Percentiles rank a stretch among this genome's conserved stretches.
Evolutionary conservation across 2,888 invertebrate species (phyloP).

Genomic region (Palloptera scutellata): DNA sequence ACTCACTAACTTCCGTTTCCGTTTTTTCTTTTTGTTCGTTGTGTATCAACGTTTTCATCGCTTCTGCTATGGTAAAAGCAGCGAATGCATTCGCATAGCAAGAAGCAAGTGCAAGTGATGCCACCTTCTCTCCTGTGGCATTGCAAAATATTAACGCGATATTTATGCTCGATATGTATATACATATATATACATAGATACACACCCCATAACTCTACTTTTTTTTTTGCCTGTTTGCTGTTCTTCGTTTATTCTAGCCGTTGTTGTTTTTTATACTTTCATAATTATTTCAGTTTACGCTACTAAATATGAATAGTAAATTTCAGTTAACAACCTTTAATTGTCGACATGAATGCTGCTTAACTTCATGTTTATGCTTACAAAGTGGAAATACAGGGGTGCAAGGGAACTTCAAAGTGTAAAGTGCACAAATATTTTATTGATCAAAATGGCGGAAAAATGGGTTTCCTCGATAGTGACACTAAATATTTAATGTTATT

Average conservation of each 20-base stretch:
- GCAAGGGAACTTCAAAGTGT: too few species aligned
- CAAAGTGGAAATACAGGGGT: too few species aligned
- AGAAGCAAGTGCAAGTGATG: conserved; percentile 32
- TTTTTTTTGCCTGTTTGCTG: conserved; percentile 9
- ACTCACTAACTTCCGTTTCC: conserved; percentile 29
- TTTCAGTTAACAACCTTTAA: conserved; percentile 27
- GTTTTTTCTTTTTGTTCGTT: conserved; percentile 12
- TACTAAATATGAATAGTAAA: conserved; percentile 19
- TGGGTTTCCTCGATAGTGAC: too few species aligned
- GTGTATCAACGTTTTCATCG: conserved; percentile 22
- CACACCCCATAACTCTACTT: not conserved
- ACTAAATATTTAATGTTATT: too few species aligned
- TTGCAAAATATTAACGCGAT: conserved; percentile 3
- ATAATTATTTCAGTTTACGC: conserved; percentile 30
- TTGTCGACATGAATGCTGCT: not conserved
- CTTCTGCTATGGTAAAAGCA: not conserved
- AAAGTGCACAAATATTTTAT: too few species aligned
- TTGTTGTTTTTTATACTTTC: conserved; percentile 21
- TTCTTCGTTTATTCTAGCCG: conserved; percentile 18
- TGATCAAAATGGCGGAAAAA: too few species aligned
- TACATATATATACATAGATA: not conserved
- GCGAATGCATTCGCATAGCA: conserved; percentile 27
- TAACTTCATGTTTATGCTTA: too few species aligned
- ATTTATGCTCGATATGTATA: conserved; percentile 9
- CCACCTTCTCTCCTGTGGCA: conserved; percentile 11